phyloP scores from a whole-genome alignment of 2,113 vertebrate genomes.

The Hyperopisus bebe region DNA sequence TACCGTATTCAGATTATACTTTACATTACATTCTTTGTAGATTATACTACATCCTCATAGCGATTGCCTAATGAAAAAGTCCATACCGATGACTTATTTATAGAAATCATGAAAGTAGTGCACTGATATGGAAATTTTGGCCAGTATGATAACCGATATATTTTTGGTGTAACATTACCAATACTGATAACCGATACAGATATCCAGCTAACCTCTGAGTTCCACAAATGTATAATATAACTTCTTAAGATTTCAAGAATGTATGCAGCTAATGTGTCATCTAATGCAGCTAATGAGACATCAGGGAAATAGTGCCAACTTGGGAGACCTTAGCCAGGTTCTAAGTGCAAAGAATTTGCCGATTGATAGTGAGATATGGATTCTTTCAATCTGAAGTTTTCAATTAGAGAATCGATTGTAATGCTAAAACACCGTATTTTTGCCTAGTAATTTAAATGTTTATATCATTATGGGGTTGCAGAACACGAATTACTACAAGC shows the following conservation, averaged over 20 bases:
- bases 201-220: not conserved
- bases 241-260: not conserved
- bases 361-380: not conserved
- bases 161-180: not conserved
- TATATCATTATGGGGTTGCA: not conserved
- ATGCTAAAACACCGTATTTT: not conserved
- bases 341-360: not conserved
- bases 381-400: not conserved
- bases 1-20: not conserved
- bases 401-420: not conserved
- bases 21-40: not conserved
- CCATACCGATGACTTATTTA: not conserved
- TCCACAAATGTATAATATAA: not conserved
- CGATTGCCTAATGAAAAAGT: not conserved
- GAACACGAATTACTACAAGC: not conserved
- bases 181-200: not conserved
- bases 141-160: not conserved
- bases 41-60: not conserved
- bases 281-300: not conserved
- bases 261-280: not conserved
- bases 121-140: not conserved
- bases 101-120: not conserved
- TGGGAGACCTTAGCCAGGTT: not conserved
- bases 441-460: not conserved
- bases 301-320: not conserved